Base-by-base conservation (phyloP, 1,140 invertebrate genomes). In the Heliothis virescens region DNA sequence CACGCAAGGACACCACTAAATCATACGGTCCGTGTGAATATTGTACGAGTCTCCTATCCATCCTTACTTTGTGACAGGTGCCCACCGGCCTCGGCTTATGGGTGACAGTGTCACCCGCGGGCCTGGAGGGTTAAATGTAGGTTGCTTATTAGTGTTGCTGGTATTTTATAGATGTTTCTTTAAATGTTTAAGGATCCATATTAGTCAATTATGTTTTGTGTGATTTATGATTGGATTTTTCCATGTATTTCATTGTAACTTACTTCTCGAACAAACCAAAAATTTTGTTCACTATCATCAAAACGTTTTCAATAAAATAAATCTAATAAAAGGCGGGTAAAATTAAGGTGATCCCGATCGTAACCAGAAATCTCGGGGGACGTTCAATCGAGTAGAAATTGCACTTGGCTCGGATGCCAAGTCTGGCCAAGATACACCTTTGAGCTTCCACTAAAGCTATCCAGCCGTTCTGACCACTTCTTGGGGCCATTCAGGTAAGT, bases 381-480 rank as follows among this genome's bases (percentile, higher is more conserved):
- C 63, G 63, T 21, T 67, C 41, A 67, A 67, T 67, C 63, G 63
- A 47, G 10, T 13, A 48, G 63, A 67, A 67, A 67, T 67, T 67
- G 63, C 63, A 47, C 63, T 67, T 67, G 63, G 63, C 63, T 67
- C 41, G 16, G 34, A 18, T 67, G 63, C 63, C 63, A 67, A 65
- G 34, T 65, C n/a, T 65, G n/a, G 18, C 55, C 55, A 34, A 41
- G 55, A 21, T 57, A 67, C 41, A 67, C 63, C 63, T 67, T 67
- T 67, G 63, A 67, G 63, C 63, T 18, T 4, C 3, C 41, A 41
- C 63, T 67, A 67, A 48, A 47, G 41, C 41, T 18, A 67, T 41
- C 63, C 63, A n/a, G 63, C 18, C 41, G 34, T 47, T 67, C 48
- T 9, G 63, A 67, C 63, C 63, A 48, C 41, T 67, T 48, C 63